Evolutionary conservation across 2,797 vertebrate species (phyloP), one percentile per base, ranked within the genome.

Genomic region (Tenualosa ilisha): DNA sequence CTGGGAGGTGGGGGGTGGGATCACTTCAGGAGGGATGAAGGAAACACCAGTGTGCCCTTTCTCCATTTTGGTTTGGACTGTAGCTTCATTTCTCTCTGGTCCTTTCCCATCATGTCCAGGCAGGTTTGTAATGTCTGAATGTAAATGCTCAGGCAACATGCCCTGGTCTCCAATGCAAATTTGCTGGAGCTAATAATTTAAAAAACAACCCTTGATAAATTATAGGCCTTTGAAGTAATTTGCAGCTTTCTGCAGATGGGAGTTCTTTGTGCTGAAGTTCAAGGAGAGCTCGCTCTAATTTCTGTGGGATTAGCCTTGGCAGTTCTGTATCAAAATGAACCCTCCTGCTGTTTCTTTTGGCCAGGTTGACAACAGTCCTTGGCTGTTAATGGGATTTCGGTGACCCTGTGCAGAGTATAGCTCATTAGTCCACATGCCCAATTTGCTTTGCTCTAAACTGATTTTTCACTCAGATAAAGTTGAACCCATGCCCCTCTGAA

Each of bases 281-380:
- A 72, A 37, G 26, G 65, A 72, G 2, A 72, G 40, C 37, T 79
- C 37, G 46, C 46, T 20, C 17, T 46, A 46, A 20, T 79, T 22
- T 79, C 72, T 43, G 12, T 79, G 37, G 37, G 46, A 79, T 79
- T 79, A 72, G 65, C 65, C 65, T 43, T 79, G 72, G 22, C 72
- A 79, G 6, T 46, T 24, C 22, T 79, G 40, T 46, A 20, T 22
- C 72, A 79, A 9, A 46, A 20, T 79, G 72, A 46, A 20, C 37
- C 20, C 72, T 46, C 6, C 17, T 8, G 40, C 4, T 79, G 37
- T 43, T 79, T 79, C 17, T 79, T 17, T 79, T 13, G 37, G 37
- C 37, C 37, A 79, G 37, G 20, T 79, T 79, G 59, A 79, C 43
- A 79, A 17, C 72, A 40, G 65, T 72, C 17, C 26, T 72, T 72